Evolutionary conservation across 1,140 invertebrate species (phyloP).

Genomic region (Metopolophium dirhodum): DNA sequence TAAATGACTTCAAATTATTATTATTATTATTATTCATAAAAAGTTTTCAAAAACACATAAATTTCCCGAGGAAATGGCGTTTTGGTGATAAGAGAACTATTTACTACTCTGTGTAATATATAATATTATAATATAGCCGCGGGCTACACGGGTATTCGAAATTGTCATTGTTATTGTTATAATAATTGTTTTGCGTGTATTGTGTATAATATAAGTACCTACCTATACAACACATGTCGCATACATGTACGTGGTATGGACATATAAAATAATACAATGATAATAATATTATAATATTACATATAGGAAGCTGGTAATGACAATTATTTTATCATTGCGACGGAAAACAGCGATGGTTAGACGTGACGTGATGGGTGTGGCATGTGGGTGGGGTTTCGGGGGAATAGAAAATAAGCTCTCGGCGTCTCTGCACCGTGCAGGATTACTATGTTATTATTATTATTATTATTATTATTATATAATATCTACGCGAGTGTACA

Average conservation of each 20-base stretch:
- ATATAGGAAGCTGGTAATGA: not conserved
- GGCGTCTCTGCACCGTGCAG: not conserved
- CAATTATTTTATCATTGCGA: not conserved
- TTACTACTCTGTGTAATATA: not conserved
- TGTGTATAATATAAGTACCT: too few relatives aligned
- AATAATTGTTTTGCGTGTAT: not conserved
- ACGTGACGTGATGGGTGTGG: not conserved
- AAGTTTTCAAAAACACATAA: not conserved
- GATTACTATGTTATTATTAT: not conserved
- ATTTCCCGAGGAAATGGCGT: not conserved
- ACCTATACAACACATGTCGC: not conserved
- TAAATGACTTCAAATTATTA: not conserved
- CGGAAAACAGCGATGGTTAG: not conserved
- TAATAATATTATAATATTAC: not conserved
- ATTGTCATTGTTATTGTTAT: not conserved
- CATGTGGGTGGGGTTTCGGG: too few relatives aligned
- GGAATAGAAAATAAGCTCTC: conserved; percentile 8
- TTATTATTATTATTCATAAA: not conserved
- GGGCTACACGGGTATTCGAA: not conserved
- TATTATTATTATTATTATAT: not conserved
- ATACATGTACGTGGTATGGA: not conserved
- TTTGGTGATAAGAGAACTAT: not conserved
- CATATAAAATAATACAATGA: not conserved
- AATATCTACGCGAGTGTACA: not conserved
- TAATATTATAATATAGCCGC: not conserved